phyloP scores from a whole-genome alignment of 2,888 invertebrate species.

The Litoditis marina region DNA sequence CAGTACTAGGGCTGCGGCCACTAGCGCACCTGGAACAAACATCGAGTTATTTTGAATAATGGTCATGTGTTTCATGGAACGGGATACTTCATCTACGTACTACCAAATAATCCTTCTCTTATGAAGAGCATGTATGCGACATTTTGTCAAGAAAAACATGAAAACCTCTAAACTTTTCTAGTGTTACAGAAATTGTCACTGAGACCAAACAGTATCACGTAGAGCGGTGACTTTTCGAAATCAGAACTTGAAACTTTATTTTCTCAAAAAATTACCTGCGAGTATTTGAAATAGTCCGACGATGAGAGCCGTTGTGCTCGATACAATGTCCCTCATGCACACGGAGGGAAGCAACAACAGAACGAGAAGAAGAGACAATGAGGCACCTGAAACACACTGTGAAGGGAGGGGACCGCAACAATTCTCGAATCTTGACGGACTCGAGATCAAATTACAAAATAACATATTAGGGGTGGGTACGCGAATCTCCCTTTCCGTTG shows the following conservation, averaged over 20 bases:
- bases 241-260: too few species aligned
- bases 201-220: too few species aligned
- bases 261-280: conserved; percentile 28
- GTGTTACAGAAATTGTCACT: too few species aligned
- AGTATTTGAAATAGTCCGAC: conserved; percentile 46
- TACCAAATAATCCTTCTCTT: too few species aligned
- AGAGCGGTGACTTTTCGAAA: too few species aligned
- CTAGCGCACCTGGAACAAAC: conserved; percentile 64
- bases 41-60: not conserved
- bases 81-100: not conserved
- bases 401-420: too few species aligned
- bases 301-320: conserved; percentile 28
- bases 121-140: too few species aligned
- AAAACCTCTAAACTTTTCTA: too few species aligned
- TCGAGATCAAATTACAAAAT: too few species aligned
- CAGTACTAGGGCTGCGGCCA: conserved; percentile 67
- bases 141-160: not conserved
- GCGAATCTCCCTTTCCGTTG: too few species aligned
- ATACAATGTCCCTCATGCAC: conserved; percentile 40
- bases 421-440: too few species aligned
- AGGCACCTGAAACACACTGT: conserved; percentile 62
- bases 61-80: not conserved
- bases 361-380: conserved; percentile 22
- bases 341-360: conserved; percentile 42
- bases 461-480: too few species aligned